A percentile compares a stretch with the other conserved stretches of the same genome.
Evolutionary conservation across 2,113 vertebrate genomes (phyloP).

Genomic region (Pelusios castaneus): DNA sequence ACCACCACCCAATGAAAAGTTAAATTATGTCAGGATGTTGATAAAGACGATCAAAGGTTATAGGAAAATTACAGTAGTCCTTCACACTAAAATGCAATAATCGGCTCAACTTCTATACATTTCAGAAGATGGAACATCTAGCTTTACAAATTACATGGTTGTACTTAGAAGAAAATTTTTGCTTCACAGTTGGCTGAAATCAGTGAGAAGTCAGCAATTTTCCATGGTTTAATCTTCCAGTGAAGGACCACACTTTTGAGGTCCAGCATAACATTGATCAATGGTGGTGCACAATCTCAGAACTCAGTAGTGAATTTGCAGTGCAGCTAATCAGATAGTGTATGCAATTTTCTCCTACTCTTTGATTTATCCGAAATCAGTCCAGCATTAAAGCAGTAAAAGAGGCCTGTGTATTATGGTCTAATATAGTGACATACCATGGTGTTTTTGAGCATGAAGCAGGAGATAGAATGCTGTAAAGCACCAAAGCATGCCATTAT

Average conservation of each 20-base stretch:
- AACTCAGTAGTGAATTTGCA: neutral
- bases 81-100: neutral
- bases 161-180: neutral
- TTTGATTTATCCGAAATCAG: neutral
- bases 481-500: neutral
- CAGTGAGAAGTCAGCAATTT: neutral
- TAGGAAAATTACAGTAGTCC: neutral
- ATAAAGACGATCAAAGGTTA: neutral
- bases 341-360: neutral
- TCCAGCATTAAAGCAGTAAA: constrained; percentile 12
- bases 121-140: neutral
- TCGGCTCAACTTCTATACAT: neutral
- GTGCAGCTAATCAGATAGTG: neutral
- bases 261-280: neutral
- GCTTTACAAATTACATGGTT: neutral
- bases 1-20: neutral
- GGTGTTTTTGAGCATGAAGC: fast-evolving
- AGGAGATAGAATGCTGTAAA: neutral
- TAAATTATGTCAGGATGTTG: neutral
- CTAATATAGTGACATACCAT: neutral
- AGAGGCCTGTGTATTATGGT: neutral
- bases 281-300: neutral
- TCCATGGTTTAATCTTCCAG: neutral
- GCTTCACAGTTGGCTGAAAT: neutral
- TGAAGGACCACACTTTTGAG: neutral